Base-by-base conservation (phyloP, 2,888 invertebrate species). In the Bibio marci region DNA sequence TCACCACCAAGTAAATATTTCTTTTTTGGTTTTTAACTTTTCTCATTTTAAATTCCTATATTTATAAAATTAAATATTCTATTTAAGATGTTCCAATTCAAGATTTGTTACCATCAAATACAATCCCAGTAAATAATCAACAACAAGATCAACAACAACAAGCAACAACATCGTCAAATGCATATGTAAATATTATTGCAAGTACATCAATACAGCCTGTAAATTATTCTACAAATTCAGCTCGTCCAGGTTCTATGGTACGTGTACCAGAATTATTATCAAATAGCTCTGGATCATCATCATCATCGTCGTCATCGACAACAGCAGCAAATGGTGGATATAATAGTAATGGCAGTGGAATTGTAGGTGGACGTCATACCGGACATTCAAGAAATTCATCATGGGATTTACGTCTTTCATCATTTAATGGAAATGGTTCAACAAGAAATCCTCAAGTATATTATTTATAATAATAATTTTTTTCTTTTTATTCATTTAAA, bases 351-450 rank as follows among this genome's bases (percentile, higher is more conserved):
- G 22, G 22, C 8, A 8, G 22, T 22, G 22, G 22, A 4, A 22
- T 22, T 22, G 4, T 8, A 22, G 22, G 22, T 22, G 22, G 4
- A 4, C 45, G 55, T 12, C 57, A 56, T 44, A 47, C 51, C 5
- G 49, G 55, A 34, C 82, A 83, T 58, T 80, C 85, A 1, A 70
- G 87, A 45, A 87, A 87, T 59, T 83, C 87, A 1, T 87, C 87
- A 0, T 66, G 83, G 54, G 87, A 87, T 55, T 67, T 85, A 43
- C 67, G 86, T 2, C 5, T 22, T 6, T 41, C 41, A 2, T 37
- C 42, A 12, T 37, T 30, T 19, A 38, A 35, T 37, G 17, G 25
- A 8, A 38, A 25, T 12, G 35, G 11, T 19, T 14, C 46, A 58
- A 61, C 13, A 65, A 65, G 45, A 65, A 62, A 45, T 65, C 64